phyloP scores from a whole-genome alignment of 2,888 invertebrate genomes.

The Pachycephus smyrnensis region DNA sequence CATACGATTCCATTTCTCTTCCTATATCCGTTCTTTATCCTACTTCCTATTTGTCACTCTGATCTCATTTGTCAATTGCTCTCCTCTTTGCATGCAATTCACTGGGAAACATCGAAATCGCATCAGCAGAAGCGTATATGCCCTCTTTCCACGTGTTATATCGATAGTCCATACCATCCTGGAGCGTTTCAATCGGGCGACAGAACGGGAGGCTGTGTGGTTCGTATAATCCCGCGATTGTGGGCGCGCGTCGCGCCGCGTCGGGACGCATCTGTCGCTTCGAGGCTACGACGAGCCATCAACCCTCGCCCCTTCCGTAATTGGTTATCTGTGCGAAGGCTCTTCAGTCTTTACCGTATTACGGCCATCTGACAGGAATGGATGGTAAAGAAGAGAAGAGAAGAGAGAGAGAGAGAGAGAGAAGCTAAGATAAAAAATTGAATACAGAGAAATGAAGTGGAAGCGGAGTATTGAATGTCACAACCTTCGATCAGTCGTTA shows the following conservation, averaged over 20 bases:
- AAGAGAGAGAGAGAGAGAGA: conserved; percentile 36
- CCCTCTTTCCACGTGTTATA: not conserved
- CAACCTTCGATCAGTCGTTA: too few relatives aligned
- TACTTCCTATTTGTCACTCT: too few relatives aligned
- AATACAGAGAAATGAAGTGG: too few relatives aligned
- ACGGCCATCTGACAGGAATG: conserved; percentile 51
- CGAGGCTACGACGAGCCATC: conserved; percentile 33
- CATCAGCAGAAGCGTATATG: too few relatives aligned
- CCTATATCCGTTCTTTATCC: too few relatives aligned
- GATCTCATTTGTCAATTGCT: too few relatives aligned
- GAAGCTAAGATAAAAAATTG: not conserved
- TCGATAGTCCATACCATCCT: not conserved
- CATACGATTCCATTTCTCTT: too few relatives aligned
- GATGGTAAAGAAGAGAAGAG: conserved; percentile 23
- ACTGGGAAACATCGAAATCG: too few relatives aligned
- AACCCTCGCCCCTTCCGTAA: conserved; percentile 54
- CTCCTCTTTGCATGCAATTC: too few relatives aligned
- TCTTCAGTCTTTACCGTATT: conserved; percentile 62
- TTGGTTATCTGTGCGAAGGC: conserved; percentile 66
- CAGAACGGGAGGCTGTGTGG: conserved; percentile 29
- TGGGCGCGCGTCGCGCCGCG: conserved; percentile 46
- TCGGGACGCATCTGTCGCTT: conserved; percentile 60
- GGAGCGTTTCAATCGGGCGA: conserved; percentile 9
- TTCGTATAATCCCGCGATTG: conserved; percentile 54
- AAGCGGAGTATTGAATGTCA: too few relatives aligned